Evolutionary conservation across 37 sponge, comb jelly and placozoan species (phyloP), one percentile per base, ranked within the genome.

Genomic region (Lycopodina hypogea): DNA sequence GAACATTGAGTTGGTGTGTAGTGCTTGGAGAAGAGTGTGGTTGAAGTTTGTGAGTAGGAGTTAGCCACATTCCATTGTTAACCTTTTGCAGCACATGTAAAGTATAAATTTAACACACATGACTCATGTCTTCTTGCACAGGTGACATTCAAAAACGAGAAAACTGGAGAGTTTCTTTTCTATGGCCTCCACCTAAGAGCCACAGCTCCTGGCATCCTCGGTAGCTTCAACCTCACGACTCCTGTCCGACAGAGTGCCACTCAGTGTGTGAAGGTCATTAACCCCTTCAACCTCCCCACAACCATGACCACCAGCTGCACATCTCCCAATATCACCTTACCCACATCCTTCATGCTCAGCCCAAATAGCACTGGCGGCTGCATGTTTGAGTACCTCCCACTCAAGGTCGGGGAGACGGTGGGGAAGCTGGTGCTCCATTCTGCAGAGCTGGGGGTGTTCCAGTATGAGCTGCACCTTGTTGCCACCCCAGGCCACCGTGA

Each of bases 341-440:
- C 96, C 33, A 42, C 94, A 37, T 86, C 66, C 65, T 98, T 96
- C 73, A 79, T 91, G 19, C 83, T 96, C 0, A 94, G 97, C 35
- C 88, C 96, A 59, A 71, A 91, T 51, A 96, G 94, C 50, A 90
- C 91, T 90, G 96, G 96, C 35, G 72, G 76, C 28, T 95, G 93
- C 59, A 96, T 82, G 50, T 95, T 98, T 85, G 96, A 95, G 84
- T 98, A 84, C 84, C 84, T 98, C 29, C 99, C 99, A 1, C 91
- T 95, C 57, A 95, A 91, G 56, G 86, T 84, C 34, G 99, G 94
- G 0, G 93, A 93, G 62, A 80, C 85, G 8, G 60, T 60, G 0
- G 96, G 89, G 26, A 90, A 85, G 75, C 79, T 98, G 17, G 79
- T 80, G 24, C 79, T 98, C 18, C 86, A 56, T 58, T 86, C 90